Evolutionary conservation across 92 coral and sea anemone species (phyloP), one percentile per base, ranked within the genome.

Genomic region (Epizoanthus rinbou): DNA sequence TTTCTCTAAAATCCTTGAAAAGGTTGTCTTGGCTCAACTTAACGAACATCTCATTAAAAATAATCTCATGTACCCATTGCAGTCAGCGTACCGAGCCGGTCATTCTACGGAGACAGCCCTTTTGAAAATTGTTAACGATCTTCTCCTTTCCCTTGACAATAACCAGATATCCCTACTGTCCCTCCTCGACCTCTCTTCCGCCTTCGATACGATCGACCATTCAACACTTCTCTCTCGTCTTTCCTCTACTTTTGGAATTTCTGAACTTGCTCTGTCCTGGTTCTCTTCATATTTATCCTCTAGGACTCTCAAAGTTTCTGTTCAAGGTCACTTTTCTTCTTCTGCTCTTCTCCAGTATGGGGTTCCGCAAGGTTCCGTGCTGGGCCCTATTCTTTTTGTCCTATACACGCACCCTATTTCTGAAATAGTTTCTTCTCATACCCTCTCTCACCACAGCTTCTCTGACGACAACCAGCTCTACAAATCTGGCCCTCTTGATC

Each of bases 31-130:
- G n/a, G 65, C 65, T 60, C 65, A 60, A 60, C 65, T 60, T 60
- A 60, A 60, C 65, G 65, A 60, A 60, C 65, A 60, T 60, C 65
- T 60, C 65, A 60, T 60, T 60, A 60, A 60, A 60, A 60, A 60
- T 60, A 60, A 60, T 60, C 65, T 60, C 65, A 60, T 60, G 65
- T 60, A 60, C 65, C 65, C 65, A 60, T 60, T 60, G 65, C n/a
- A 60, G 65, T 60, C 65, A 60, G 65, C 65, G 65, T 60, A 60
- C 65, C 65, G 65, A 60, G 65, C 65, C 65, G 65, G 65, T 60
- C 65, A 60, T 60, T 60, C 65, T 60, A 60, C 65, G 65, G 65
- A 60, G 65, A 60, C 65, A 60, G 65, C 65, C 65, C 65, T 60
- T 60, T 60, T 60, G 65, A 60, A 60, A 60, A 60, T 60, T 60